These are phyloP conservation scores for Podilymbus podiceps DNA, from an alignment of 2,113 vertebrate species.

Conservation along the genomic window DNA sequence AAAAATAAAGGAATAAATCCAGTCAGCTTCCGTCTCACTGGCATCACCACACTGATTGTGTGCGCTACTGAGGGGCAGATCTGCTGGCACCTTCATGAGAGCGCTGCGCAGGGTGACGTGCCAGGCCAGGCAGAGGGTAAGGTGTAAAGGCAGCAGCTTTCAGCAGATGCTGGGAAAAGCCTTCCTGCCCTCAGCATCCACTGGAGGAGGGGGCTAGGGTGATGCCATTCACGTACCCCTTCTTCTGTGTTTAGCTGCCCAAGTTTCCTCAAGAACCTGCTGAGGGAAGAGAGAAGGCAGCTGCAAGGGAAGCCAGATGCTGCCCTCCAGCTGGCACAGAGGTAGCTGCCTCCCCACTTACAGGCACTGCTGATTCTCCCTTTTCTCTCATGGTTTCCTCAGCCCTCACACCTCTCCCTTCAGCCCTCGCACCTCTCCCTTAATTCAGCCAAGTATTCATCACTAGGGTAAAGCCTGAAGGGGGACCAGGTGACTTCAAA, in stretches of 20 bases:
- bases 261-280: background rate
- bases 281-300: background rate
- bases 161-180: background rate
- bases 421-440: background rate
- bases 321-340: background rate
- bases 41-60: rapidly evolving
- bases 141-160: background rate
- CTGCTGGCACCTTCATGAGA: background rate
- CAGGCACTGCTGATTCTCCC: background rate
- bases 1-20: background rate
- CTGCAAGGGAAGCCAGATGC: background rate
- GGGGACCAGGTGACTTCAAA: background rate
- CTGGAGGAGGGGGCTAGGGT: background rate
- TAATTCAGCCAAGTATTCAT: background rate
- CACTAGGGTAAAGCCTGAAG: background rate
- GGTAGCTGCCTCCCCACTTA: background rate
- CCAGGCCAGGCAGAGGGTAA: rapidly evolving
- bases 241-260: rapidly evolving
- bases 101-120: background rate
- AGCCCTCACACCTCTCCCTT: background rate
- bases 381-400: background rate
- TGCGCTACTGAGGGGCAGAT: background rate
- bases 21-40: background rate
- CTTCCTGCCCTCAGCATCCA: background rate
- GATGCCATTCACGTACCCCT: background rate